phyloP scores from a whole-genome alignment of 23 tunicate genomes.

The Oikopleura dioica region DNA sequence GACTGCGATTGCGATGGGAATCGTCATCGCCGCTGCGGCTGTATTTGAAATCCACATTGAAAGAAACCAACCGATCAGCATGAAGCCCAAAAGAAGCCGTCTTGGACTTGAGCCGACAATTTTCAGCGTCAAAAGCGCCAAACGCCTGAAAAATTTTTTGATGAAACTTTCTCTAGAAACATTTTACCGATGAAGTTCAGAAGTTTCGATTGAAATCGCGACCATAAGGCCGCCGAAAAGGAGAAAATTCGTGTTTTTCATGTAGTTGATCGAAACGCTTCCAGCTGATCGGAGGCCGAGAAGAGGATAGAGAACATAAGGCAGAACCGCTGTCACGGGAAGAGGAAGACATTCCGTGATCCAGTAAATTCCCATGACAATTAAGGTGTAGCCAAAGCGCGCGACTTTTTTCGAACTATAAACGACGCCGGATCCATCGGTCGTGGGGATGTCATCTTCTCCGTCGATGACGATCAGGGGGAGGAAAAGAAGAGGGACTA shows the following conservation, averaged over 20 bases:
- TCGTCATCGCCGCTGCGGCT: neutral
- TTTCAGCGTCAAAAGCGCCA: constrained; percentile 20
- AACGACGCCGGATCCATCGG: neutral
- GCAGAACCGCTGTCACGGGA: constrained; percentile 41
- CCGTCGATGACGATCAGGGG: neutral
- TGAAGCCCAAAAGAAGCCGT: constrained; percentile 18
- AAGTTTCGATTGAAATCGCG: constrained; percentile 34
- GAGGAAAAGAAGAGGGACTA: neutral
- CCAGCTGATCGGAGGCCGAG: constrained; percentile 32
- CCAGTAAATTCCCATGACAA: constrained; percentile 69
- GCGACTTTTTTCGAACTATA: neutral
- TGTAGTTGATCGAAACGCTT: constrained; percentile 26
- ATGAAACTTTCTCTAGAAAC: neutral
- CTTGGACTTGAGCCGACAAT: constrained; percentile 54
- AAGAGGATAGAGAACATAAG: constrained; percentile 37
- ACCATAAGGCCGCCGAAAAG: constrained; percentile 54
- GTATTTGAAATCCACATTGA: neutral
- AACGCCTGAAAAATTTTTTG: neutral
- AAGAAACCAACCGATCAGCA: constrained; percentile 6
- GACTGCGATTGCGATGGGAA: neutral
- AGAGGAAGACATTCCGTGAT: constrained; percentile 45
- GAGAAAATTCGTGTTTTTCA: constrained; percentile 41
- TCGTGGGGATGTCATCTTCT: neutral
- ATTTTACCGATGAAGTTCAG: constrained; percentile 28
- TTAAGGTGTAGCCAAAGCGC: constrained; percentile 23